Evolutionary conservation across 2,113 vertebrate species (phyloP), one percentile per base, ranked within the genome.

Genomic region (Corythoichthys haematopterus): DNA sequence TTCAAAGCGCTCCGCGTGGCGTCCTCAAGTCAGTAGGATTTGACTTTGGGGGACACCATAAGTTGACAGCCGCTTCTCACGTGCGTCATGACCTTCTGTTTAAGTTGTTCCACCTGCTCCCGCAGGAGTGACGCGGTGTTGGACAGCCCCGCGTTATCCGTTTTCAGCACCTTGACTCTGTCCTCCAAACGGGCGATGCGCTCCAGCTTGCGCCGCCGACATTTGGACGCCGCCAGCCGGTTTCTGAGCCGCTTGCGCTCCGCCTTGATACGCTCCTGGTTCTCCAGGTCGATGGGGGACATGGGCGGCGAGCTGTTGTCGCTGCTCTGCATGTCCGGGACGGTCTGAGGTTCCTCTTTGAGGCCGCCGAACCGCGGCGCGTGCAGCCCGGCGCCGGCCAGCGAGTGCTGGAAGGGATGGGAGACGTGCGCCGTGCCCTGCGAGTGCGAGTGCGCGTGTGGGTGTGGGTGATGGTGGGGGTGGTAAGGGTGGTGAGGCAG

Each of bases 1-100:
- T 14, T 57, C 16, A 13, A 65, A 86, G 78, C 38, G 33, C 47
- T 84, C 76, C 86, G 82, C 82, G 48, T 69, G 3, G 59, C 79
- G 58, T 69, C 66, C 69, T 43, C 40, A 43, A 43, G 9, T 91
- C 84, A 93, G 40, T 89, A 93, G 40, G 91, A 91, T 83, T 94
- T 94, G 14, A 94, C 92, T 80, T 96, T 95, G 8, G 93, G 89
- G 58, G 92, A 91, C 12, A 96, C 71, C 79, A 96, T 93, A 73
- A 98, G 92, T 76, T 97, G 96, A 82, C 96, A 98, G 36, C 96
- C 96, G 73, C 93, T 95, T 74, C 92, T 94, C 76, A 96, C 94
- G 20, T 98, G 96, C 59, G 93, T 95, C 83, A 95, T 93, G 69
- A 98, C 95, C 84, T 96, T 95, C 76, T 94, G 94, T 77, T 97